These are phyloP conservation scores for Sarcophaga subvicina DNA, from an alignment of 2,888 invertebrate genomes.

Conservation along the genomic window DNA sequence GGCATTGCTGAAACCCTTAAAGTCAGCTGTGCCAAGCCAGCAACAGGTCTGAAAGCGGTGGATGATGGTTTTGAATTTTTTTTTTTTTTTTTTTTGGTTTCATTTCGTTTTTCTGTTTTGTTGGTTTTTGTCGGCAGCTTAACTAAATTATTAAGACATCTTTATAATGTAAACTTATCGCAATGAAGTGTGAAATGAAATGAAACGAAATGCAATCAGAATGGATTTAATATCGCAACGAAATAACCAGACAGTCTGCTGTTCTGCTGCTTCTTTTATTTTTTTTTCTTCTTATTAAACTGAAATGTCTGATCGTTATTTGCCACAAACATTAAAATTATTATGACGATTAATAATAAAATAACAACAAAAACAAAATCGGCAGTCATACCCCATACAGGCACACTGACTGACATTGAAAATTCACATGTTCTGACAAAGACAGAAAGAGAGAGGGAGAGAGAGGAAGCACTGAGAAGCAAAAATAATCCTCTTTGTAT, in stretches of 20 bases:
- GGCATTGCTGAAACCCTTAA: constrained; percentile 6
- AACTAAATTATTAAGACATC: constrained; percentile 80
- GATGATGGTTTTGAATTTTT: background rate
- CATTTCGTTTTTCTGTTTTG: too few relatives aligned
- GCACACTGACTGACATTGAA: background rate
- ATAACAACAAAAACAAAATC: constrained; percentile 8
- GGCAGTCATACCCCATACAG: background rate
- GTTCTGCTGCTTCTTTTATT: background rate
- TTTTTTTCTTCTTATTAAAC: background rate
- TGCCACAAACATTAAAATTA: constrained; percentile 52
- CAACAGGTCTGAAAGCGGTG: background rate
- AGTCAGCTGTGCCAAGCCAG: background rate
- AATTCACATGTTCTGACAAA: background rate
- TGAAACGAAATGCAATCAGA: constrained; percentile 70
- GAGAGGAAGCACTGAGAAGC: too few relatives aligned
- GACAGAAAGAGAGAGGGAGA: too few relatives aligned
- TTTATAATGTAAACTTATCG: constrained; percentile 78
- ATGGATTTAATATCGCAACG: constrained; percentile 60
- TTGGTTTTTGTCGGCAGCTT: constrained; percentile 70
- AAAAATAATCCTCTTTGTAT: background rate
- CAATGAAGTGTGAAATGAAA: constrained; percentile 80
- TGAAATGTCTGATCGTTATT: background rate
- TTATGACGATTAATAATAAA: constrained; percentile 50
- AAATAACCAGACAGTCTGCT: constrained; percentile 25
- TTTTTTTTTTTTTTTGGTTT: too few relatives aligned